phyloP scores from a whole-genome alignment of 2,888 invertebrate species.

The Drosophila phalerata region DNA sequence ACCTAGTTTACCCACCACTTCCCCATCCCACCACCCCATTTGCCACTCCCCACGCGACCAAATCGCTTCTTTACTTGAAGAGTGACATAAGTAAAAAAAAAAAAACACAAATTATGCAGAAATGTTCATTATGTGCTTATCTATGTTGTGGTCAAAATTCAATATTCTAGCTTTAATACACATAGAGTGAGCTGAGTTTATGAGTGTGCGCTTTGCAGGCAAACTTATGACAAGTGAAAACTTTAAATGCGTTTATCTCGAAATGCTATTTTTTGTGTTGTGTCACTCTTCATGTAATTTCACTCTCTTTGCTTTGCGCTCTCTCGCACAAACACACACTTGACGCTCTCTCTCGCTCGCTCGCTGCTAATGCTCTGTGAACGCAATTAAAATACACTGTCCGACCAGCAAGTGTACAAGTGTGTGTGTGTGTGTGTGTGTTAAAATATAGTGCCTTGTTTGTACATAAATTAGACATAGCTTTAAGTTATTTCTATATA shows the following conservation, averaged over 20 bases:
- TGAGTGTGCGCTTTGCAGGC: too few species aligned
- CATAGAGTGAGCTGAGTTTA: too few species aligned
- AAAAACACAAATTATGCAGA: too few species aligned
- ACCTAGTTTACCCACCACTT: constrained; percentile 34
- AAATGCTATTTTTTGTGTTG: too few species aligned
- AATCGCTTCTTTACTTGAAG: too few species aligned
- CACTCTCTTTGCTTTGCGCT: constrained; percentile 7
- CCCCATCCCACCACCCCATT: constrained; percentile 51
- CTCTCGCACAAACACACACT: constrained; percentile 4
- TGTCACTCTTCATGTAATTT: too few species aligned
- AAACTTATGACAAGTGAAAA: too few species aligned
- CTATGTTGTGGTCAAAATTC: too few species aligned
- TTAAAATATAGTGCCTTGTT: constrained; percentile 77
- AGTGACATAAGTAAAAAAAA: too few species aligned
- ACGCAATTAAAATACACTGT: constrained; percentile 72
- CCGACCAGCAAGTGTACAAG: constrained; percentile 36
- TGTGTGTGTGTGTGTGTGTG: constrained; percentile 45
- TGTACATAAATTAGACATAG: constrained; percentile 76
- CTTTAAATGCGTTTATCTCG: too few species aligned
- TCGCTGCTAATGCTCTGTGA: constrained; percentile 54
- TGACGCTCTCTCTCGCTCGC: constrained; percentile 20
- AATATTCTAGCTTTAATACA: too few species aligned
- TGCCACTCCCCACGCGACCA: constrained; percentile 55
- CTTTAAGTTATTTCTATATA: constrained; percentile 68
- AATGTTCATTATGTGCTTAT: too few species aligned